Evolutionary conservation across 2,888 invertebrate species (phyloP).

Genomic region (Laspeyria flexula): DNA sequence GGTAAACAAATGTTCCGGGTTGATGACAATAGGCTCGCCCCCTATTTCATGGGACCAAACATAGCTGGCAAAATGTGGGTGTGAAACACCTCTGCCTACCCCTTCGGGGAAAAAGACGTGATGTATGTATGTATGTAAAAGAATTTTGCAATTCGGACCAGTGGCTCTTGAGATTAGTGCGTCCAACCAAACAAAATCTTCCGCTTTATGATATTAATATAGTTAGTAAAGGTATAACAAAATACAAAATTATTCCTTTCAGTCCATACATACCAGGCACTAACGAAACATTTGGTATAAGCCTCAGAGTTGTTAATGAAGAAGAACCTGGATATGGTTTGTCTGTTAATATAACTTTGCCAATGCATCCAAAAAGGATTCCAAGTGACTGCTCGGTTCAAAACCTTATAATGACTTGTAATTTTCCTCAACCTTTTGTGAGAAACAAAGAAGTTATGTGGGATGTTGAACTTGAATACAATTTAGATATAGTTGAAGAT

Average conservation of each 20-base stretch:
- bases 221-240: too few relatives aligned
- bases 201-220: too few relatives aligned
- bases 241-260: slow-evolving; percentile 16
- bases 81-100: too few relatives aligned
- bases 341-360: slow-evolving; percentile 61
- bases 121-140: too few relatives aligned
- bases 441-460: slow-evolving; percentile 59
- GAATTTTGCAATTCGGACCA: too few relatives aligned
- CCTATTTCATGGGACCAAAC: too few relatives aligned
- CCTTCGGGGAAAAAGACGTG: too few relatives aligned
- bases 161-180: too few relatives aligned
- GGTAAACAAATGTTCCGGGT: too few relatives aligned
- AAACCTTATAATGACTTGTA: slow-evolving; percentile 61
- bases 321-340: slow-evolving; percentile 78
- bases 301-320: slow-evolving; percentile 61
- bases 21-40: too few relatives aligned
- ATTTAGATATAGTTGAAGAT: slow-evolving; percentile 47
- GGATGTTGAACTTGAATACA: slow-evolving; percentile 74
- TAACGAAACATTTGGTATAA: slow-evolving; percentile 62
- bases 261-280: slow-evolving; percentile 72
- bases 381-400: slow-evolving; percentile 66
- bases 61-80: too few relatives aligned
- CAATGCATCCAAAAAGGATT: slow-evolving; percentile 64
- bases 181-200: too few relatives aligned
- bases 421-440: slow-evolving; percentile 65